Evolutionary conservation across 2,113 vertebrate genomes (phyloP).

Genomic region (Apaloderma vittatum): DNA sequence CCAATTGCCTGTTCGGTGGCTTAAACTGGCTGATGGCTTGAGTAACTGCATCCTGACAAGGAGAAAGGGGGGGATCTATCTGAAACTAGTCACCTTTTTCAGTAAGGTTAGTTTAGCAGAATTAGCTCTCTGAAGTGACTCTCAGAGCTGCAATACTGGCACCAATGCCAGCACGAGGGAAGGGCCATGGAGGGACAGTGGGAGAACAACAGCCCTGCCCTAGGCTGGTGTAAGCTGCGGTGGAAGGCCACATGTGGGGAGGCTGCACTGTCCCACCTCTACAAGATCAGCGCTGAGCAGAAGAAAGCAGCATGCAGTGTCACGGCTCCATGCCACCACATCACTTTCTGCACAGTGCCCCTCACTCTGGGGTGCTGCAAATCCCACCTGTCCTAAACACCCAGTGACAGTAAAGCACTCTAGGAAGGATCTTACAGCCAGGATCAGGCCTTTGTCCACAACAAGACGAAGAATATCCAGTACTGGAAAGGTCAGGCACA

Average conservation of each 20-base stretch:
- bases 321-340: neutral
- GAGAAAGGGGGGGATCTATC: neutral
- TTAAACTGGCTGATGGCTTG: neutral
- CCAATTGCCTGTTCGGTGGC: neutral
- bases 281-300: neutral
- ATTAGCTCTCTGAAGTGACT: neutral
- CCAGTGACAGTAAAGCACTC: neutral
- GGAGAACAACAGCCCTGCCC: neutral
- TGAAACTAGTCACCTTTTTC: neutral
- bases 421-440: neutral
- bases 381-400: neutral
- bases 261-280: neutral
- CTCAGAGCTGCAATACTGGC: neutral
- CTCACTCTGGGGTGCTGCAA: neutral
- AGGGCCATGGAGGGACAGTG: neutral
- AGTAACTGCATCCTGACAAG: neutral
- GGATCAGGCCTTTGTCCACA: neutral
- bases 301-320: neutral
- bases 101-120: neutral
- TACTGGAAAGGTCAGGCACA: neutral
- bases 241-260: neutral
- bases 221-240: neutral
- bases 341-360: neutral
- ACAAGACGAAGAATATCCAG: neutral
- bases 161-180: neutral